Evolutionary conservation across 2,113 vertebrate genomes (phyloP).

Genomic region (Aplodontia rufa): DNA sequence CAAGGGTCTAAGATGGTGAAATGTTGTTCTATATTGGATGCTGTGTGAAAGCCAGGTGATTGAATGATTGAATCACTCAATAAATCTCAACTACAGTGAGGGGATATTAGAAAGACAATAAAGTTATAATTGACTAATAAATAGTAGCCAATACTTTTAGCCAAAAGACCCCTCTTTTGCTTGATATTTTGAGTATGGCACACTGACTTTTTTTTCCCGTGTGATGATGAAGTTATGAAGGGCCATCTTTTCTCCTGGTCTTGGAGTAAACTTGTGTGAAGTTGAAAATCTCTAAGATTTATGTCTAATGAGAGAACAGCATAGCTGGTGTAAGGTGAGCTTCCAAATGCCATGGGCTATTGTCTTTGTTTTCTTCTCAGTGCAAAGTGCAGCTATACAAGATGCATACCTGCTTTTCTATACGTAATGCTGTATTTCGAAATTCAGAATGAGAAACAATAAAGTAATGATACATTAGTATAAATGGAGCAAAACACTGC

Average conservation of each 20-base stretch:
- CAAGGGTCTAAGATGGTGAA: not conserved
- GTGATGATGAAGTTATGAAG: not conserved
- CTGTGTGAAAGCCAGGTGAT: not conserved
- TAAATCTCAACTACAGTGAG: not conserved
- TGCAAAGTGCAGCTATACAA: not conserved
- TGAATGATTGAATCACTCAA: not conserved
- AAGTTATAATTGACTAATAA: not conserved
- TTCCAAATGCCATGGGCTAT: not conserved
- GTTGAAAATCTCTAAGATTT: not conserved
- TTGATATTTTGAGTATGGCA: not conserved
- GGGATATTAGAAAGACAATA: not conserved
- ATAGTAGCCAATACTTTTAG: not conserved
- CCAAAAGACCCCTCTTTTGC: not conserved
- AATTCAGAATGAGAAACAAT: slow-evolving; percentile 13
- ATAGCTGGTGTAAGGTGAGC: not conserved
- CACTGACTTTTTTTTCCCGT: not conserved
- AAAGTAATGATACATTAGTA: not conserved
- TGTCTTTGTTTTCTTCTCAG: not conserved
- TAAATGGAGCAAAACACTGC: not conserved
- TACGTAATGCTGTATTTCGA: not conserved
- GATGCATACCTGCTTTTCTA: not conserved
- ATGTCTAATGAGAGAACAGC: not conserved
- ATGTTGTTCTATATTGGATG: not conserved
- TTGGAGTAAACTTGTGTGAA: not conserved
- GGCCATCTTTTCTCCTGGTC: not conserved